These are phyloP conservation scores for Netelia fuscicornis DNA, from an alignment of 2,888 invertebrate genomes.

Conservation along the genomic window DNA sequence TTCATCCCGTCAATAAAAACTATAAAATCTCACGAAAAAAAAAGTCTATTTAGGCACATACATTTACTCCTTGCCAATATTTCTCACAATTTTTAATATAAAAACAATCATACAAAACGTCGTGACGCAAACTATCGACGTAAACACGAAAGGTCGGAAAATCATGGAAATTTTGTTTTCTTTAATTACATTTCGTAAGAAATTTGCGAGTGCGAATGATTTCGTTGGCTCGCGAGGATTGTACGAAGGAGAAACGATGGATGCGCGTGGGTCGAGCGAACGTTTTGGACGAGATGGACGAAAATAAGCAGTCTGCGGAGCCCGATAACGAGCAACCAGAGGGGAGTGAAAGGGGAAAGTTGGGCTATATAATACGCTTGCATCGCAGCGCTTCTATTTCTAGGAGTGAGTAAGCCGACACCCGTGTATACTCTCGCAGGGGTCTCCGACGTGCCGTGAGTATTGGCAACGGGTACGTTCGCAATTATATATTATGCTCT, in stretches of 20 bases:
- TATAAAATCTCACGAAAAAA: background rate
- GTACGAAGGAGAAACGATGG: slow-evolving; percentile 1
- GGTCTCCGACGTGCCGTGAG: slow-evolving; percentile 70
- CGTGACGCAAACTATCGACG: no score
- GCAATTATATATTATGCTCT: slow-evolving; percentile 70
- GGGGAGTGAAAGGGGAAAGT: slow-evolving; percentile 53
- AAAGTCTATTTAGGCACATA: background rate
- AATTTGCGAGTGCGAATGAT: slow-evolving; percentile 25
- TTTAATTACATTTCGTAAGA: background rate
- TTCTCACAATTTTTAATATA: no score
- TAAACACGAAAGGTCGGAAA: no score
- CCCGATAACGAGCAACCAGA: slow-evolving; percentile 59
- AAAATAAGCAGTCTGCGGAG: slow-evolving; percentile 69
- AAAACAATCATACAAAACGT: no score
- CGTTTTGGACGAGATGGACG: slow-evolving; percentile 64
- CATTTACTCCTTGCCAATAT: no score
- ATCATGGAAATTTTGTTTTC: no score
- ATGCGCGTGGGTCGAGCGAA: slow-evolving; percentile 38
- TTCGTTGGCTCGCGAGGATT: background rate
- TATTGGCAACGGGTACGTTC: slow-evolving; percentile 67
- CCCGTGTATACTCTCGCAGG: slow-evolving; percentile 73
- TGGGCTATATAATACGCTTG: slow-evolving; percentile 69
- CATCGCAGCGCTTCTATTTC: slow-evolving; percentile 82
- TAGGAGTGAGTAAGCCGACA: slow-evolving; percentile 83
- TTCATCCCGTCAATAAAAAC: background rate